Base-by-base conservation (phyloP, 2,797 vertebrate species). In the Hapalemur alaotrensis region DNA sequence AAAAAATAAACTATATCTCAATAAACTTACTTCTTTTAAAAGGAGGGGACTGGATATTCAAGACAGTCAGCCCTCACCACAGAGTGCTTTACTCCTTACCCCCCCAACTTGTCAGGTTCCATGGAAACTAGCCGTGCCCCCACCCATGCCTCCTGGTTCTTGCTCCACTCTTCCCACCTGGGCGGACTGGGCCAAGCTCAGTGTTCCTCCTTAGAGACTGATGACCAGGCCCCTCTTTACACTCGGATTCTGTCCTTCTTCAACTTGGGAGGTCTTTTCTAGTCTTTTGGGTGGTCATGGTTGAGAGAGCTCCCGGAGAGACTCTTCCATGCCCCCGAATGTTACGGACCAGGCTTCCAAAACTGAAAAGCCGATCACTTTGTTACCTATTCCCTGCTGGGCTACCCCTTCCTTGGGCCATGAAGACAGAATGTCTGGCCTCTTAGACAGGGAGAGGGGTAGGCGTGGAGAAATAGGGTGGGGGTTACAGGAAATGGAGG, bases 91-190 rank as follows among this genome's bases (percentile, higher is more conserved):
- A 43, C 25, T 48, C 25, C 32, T 41, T 43, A 28, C 8, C 9
- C 72, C 72, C 6, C 83, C 41, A 32, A 1, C 30, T 57, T 61
- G 23, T 7, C 23, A 79, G 4, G 1, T 78, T 59, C 22, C 52
- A 13, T 32, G 57, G 76, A 30, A 35, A 35, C 7, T 11, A 46
- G 69, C 32, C 32, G 2, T 4, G 5, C 25, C 43, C 5, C 5
- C 0, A 32, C 20, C 63, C 0, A 35, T 61, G 22, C 30, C 48
- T 7, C 2, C 17, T 1, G 2, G 7, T 35, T 13, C 41, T 67
- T 14, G 20, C 12, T 38, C 2, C 1, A 4, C 2, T 20, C 20
- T 67, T 32, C 15, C 5, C 11, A 59, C 20, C 2, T 8, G 46
- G 14, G n/a, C 13, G 15, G 69, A 32, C 7, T 1, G 18, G 43